Conservation (phyloP, 2,888 invertebrate species). For the Isoperla grammatica region DNA sequence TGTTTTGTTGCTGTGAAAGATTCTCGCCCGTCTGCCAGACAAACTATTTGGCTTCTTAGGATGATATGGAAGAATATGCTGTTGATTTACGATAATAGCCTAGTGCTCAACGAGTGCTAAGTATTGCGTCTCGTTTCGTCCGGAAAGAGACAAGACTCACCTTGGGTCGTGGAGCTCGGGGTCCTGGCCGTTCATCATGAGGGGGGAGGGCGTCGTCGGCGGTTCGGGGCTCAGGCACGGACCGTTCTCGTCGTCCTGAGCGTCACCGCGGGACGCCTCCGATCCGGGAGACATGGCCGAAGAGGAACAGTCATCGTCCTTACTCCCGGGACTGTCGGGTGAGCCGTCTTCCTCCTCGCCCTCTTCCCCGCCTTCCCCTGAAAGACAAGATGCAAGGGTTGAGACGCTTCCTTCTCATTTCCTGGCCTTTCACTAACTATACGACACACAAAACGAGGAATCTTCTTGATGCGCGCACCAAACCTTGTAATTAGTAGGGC, state of each 20-base stretch:
- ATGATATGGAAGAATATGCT: slow-evolving; percentile 27
- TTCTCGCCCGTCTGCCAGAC: slow-evolving; percentile 3
- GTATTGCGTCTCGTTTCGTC: slow-evolving; percentile 33
- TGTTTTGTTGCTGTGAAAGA: slow-evolving; percentile 17
- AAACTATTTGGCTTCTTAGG: slow-evolving; percentile 33
- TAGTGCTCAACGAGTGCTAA: slow-evolving; percentile 36
- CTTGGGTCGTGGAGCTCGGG: slow-evolving; percentile 14
- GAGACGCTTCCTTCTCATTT: slow-evolving; percentile 25
- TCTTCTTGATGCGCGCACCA: slow-evolving; percentile 21
- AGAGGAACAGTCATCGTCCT: slow-evolving; percentile 44
- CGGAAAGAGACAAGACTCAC: slow-evolving; percentile 19
- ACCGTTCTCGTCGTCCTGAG: slow-evolving; percentile 7
- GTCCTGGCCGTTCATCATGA: slow-evolving; percentile 9
- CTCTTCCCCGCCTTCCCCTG: slow-evolving; percentile 52
- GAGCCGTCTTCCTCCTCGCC: slow-evolving; percentile 45
- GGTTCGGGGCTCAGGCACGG: slow-evolving; percentile 11
- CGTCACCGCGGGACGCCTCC: slow-evolving; percentile 3
- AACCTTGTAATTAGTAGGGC: slow-evolving; percentile 31
- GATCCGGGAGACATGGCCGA: slow-evolving; percentile 18
- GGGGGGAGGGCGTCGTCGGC: slow-evolving; percentile 18
- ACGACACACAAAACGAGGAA: slow-evolving; percentile 18
- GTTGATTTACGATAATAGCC: slow-evolving; percentile 39
- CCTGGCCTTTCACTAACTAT: slow-evolving; percentile 23
- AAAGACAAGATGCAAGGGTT: slow-evolving; percentile 34
- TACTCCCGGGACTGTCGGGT: slow-evolving; percentile 51